These are phyloP conservation scores for Gymnothorax reevesii DNA, from an alignment of 2,797 vertebrate species.

Conservation along the genomic window DNA sequence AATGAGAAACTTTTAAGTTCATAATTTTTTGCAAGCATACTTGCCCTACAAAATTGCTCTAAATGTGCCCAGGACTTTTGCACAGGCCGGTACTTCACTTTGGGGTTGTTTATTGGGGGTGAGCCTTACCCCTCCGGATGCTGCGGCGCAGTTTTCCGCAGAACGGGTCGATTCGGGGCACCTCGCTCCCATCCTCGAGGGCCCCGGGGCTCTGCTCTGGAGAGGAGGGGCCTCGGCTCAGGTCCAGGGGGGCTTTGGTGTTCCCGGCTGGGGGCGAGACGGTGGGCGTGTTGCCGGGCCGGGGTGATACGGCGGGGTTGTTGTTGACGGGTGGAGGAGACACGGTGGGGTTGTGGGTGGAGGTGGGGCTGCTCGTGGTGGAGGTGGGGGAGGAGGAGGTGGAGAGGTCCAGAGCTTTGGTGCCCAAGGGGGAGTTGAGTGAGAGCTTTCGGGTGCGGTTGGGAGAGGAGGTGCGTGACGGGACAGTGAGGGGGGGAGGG, in stretches of 20 bases:
- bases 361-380: slow-evolving; percentile 69
- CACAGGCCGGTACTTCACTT: too few relatives aligned
- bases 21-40: too few relatives aligned
- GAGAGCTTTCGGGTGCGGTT: slow-evolving; percentile 90
- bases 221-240: slow-evolving; percentile 73
- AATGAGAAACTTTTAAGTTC: too few relatives aligned
- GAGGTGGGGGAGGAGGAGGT: slow-evolving; percentile 70
- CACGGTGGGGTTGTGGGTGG: slow-evolving; percentile 75
- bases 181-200: slow-evolving; percentile 75
- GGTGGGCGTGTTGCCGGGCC: slow-evolving; percentile 76
- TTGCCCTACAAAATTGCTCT: too few relatives aligned
- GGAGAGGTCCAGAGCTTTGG: slow-evolving; percentile 83
- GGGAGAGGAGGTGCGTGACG: slow-evolving; percentile 87
- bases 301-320: slow-evolving; percentile 82
- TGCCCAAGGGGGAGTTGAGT: slow-evolving; percentile 86
- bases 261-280: slow-evolving; percentile 75
- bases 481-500: slow-evolving; percentile 86
- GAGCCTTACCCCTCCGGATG: slow-evolving; percentile 82
- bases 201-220: slow-evolving; percentile 82
- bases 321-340: slow-evolving; percentile 83
- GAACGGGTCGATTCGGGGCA: slow-evolving; percentile 79
- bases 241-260: slow-evolving; percentile 62
- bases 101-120: background rate
- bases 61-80: too few relatives aligned
- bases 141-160: slow-evolving; percentile 87